A percentile compares a stretch with the other conserved stretches of the same genome.
phyloP scores from a whole-genome alignment of 2,797 vertebrate genomes.

The Cryptoprocta ferox region DNA sequence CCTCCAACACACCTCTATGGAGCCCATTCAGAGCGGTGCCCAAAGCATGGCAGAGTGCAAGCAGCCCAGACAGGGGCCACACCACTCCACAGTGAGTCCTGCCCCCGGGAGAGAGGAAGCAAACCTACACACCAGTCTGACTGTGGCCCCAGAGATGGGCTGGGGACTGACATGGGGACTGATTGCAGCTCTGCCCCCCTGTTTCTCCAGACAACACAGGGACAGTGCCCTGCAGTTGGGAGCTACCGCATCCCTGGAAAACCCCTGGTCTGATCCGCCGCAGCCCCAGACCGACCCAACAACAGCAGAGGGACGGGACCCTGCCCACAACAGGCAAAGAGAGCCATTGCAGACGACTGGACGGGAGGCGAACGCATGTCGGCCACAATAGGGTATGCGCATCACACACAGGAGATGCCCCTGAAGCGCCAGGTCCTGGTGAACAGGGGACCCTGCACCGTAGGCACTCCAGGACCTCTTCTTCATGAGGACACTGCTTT shows the following conservation, averaged over 20 bases:
- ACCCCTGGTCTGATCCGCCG: neutral
- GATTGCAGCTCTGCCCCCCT: fast-evolving
- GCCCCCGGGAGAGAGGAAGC: neutral
- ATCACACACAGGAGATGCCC: neutral
- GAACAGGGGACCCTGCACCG: neutral
- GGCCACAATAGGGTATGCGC: neutral
- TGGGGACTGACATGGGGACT: neutral
- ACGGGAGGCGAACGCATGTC: neutral
- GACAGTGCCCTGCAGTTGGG: neutral
- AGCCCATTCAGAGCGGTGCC: neutral
- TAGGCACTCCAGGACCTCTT: neutral
- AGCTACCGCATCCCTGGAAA: neutral
- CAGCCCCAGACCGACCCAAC: neutral
- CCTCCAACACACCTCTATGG: neutral
- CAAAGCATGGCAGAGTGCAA: neutral
- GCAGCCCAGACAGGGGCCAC: neutral
- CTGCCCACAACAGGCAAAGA: neutral
- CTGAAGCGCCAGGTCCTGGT: neutral
- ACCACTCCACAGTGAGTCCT: neutral
- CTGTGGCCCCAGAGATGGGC: neutral
- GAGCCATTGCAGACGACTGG: neutral
- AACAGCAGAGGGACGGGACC: neutral
- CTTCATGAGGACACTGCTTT: neutral
- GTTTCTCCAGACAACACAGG: neutral
- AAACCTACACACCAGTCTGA: neutral